These are phyloP conservation scores for Gephyroberyx darwinii DNA, from an alignment of 2,797 vertebrate species.

Conservation along the genomic window DNA sequence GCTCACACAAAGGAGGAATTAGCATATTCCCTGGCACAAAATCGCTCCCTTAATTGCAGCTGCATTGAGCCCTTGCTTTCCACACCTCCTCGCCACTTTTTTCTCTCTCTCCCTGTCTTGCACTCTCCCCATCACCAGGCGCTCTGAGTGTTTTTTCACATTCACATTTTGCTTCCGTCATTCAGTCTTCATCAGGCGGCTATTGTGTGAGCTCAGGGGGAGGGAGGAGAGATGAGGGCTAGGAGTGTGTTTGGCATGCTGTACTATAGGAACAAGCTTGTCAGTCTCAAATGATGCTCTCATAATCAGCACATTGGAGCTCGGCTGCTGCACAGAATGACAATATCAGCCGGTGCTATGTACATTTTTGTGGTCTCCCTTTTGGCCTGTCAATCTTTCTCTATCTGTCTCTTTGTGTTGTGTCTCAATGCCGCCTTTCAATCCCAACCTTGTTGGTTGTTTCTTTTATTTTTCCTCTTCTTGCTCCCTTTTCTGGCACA, in stretches of 20 bases:
- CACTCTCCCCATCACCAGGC: constrained; percentile 42
- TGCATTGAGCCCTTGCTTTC: constrained; percentile 66
- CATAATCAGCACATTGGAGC: constrained; percentile 73
- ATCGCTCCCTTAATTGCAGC: constrained; percentile 78
- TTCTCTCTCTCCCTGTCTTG: constrained; percentile 2
- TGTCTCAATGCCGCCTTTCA: constrained; percentile 30
- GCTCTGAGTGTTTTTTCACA: constrained; percentile 49
- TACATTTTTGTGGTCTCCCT: constrained; percentile 61
- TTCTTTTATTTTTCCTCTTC: constrained; percentile 25
- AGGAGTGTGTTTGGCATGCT: constrained; percentile 67
- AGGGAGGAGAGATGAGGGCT: constrained; percentile 52
- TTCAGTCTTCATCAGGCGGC: constrained; percentile 76
- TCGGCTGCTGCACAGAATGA: constrained; percentile 65
- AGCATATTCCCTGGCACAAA: constrained; percentile 79
- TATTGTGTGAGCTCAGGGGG: constrained; percentile 73
- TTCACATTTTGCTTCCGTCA: constrained; percentile 66
- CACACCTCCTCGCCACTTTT: constrained; percentile 57
- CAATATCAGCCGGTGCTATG: constrained; percentile 60
- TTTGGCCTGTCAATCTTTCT: constrained; percentile 65
- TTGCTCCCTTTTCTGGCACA: constrained; percentile 27
- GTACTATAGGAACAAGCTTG: constrained; percentile 68
- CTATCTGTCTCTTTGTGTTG: constrained; percentile 36
- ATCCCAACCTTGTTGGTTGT: constrained; percentile 31
- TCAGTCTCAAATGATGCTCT: constrained; percentile 75
- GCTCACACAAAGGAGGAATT: constrained; percentile 77